Base-by-base conservation (phyloP, 2,888 invertebrate species). In the Hydrotaea cyrtoneurina region DNA sequence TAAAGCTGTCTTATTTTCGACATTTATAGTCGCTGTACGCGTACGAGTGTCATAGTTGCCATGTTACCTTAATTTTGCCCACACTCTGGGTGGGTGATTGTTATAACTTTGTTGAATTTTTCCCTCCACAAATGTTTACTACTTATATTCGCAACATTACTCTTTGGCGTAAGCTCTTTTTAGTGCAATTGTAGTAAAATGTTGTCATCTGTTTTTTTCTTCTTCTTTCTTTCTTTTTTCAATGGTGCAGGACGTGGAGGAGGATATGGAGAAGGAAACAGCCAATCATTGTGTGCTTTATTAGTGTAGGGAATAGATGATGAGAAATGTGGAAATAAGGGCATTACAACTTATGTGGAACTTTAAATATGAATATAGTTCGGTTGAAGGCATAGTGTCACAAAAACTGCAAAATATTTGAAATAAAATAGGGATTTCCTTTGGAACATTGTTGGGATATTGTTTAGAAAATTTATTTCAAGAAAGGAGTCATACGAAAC, bases 361-460 rank as follows among this genome's bases (percentile, higher is more conserved):
- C 11, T 23, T 55, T 21, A 55, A 55, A 19, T 55, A 55, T 55
- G 66, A 17, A 39, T 43, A 17, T n/a, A 66, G 39, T 39, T 39
- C 19, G 17, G 36, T n/a, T 17, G 17, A 43, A 23, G 53, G 57
- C 64, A 43, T 59, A 75, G 75, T 80, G 46, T 62, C 66, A 59
- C 59, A 75, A 73, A 75, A 75, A 89, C 86, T 88, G 53, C 80
- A 85, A 78, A 31, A 4, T 7, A 31, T 31, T 7, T 7, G 7
- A 31, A 4, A 31, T 4, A 31, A 31, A 31, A 2, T 31, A n/a
- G n/a, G n/a, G n/a, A n/a, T n/a, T n/a, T n/a, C n/a, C n/a, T n/a
- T n/a, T n/a, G n/a, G n/a, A n/a, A n/a, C n/a, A n/a, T n/a, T n/a
- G n/a, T n/a, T n/a, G n/a, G n/a, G n/a, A n/a, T n/a, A n/a, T n/a